Evolutionary conservation across 2,797 vertebrate species (phyloP).

Genomic region (Botia almorhae): DNA sequence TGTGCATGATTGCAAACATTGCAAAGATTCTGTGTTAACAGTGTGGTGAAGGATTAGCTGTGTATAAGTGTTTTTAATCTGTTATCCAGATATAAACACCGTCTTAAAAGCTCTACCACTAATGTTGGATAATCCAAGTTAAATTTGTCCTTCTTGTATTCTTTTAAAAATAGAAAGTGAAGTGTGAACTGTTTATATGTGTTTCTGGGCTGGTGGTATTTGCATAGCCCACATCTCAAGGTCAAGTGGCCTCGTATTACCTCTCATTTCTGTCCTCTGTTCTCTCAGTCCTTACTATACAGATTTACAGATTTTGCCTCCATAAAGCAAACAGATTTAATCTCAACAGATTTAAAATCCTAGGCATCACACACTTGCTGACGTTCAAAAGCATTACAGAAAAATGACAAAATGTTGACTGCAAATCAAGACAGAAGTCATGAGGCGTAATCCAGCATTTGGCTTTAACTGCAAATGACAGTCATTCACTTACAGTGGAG

Average conservation of each 20-base stretch:
- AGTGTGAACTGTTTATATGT: slow-evolving; percentile 9
- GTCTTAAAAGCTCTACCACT: slow-evolving; percentile 35
- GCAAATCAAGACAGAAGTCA: too few species aligned
- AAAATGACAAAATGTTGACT: too few species aligned
- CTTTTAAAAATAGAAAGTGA: slow-evolving; percentile 2
- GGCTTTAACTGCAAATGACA: slow-evolving; percentile 2
- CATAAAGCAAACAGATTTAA: not conserved
- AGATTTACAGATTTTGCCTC: not conserved
- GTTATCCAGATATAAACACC: slow-evolving; percentile 57
- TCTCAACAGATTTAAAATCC: not conserved
- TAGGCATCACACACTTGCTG: not conserved
- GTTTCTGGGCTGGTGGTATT: not conserved
- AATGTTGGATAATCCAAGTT: slow-evolving; percentile 18
- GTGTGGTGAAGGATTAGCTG: slow-evolving; percentile 4
- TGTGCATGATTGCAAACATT: slow-evolving; percentile 34
- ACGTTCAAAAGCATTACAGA: too few species aligned
- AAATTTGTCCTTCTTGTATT: slow-evolving; percentile 5
- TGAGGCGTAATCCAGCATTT: too few species aligned
- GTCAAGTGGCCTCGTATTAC: slow-evolving; percentile 28
- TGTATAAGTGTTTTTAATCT: slow-evolving; percentile 55
- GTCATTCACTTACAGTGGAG: slow-evolving; percentile 12
- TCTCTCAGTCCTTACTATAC: not conserved
- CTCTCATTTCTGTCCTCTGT: slow-evolving; percentile 24
- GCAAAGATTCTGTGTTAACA: slow-evolving; percentile 15
- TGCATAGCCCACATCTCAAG: not conserved